Base-by-base conservation (phyloP, 2,888 invertebrate genomes). In the Parelbella ahira region DNA sequence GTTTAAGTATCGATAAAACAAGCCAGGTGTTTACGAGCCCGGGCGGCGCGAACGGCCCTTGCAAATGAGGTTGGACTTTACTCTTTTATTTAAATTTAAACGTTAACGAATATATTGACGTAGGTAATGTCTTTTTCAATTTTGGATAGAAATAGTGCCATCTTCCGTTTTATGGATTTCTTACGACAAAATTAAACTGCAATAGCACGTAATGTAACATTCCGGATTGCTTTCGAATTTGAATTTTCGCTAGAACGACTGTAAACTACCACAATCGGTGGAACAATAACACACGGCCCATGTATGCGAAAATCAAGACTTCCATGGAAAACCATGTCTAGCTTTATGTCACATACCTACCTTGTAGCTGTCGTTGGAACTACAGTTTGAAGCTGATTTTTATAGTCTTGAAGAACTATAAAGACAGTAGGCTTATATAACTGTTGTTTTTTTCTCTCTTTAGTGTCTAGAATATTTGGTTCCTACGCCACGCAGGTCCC, bases 1-100 rank as follows among this genome's bases (percentile, higher is more conserved):
- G 81, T 75, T 61, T 77, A 73, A 56, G 44, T 84, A 84, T 84
- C 68, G 84, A 84, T 69, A 72, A 80, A 84, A 84, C 84, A 74
- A 63, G 51, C 56, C 47, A 67, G 68, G 63, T 66, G 68, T 67
- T 66, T 55, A 52, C 57, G 49, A 56, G 53, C 45, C 20, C 38
- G 38, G 37, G 34, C 44, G 37, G 23, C 41, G 32, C 43, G 27
- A 34, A 37, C 24, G 33, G 18, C 9, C 8, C 13, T 21, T 12
- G 21, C 18, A 33, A 33, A 8, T 23, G 18, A 18, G 13, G 33
- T 27, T 1, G 1, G 12, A 3, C n/a, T 12, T 27, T n/a, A 27
- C 12, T 11, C 15, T 15, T 2, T n/a, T 6, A 2, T 20, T 20
- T 2, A 4, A 20, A 2, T 20, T 20, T 20, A 2, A 3, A 4